Evolutionary conservation across 2,888 invertebrate species (phyloP), one percentile per base, ranked within the genome.

Genomic region (Calephelis perditalis): DNA sequence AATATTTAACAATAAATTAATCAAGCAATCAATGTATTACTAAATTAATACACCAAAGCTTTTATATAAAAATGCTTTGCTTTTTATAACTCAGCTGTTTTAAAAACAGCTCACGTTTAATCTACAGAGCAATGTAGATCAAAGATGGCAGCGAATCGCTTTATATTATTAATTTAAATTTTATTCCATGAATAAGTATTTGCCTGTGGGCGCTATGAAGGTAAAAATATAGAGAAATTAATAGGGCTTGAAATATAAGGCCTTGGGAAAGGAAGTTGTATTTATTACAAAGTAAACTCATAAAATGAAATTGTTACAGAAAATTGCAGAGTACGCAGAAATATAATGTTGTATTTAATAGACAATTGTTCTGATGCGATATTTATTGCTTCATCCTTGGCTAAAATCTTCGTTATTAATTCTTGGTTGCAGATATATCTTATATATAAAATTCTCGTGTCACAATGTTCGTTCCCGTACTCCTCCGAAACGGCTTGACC

Each of bases 111-210:
- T 26, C 8, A 49, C 3, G 49, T 6, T 49, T 8, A 37, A 12
- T 56, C 56, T 40, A 37, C 7, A 4, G 11, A n/a, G 8, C 40
- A 37, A 37, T 12, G 7, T 7, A 12, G 37, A 40, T 40, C 56
- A 37, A 36, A 49, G 26, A 26, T 26, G 26, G 26, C 61, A 65
- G 60, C 62, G 66, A 64, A 71, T 74, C 70, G 72, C 76, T 76
- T 75, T 73, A 70, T 71, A 73, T 73, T 77, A 78, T 77, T 76
- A 76, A 76, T 77, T 75, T 75, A 72, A 74, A 77, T 61, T 63
- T 60, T 63, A 63, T 63, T 63, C 61, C 61, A 63, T 61, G 63
- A 61, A 61, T 63, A 63, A 63, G 60, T 58, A 46, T 58, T 58
- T 36, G 61, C 60, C 63, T 58, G 60, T 58, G 56, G 62, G 57